These are phyloP conservation scores for Pterois miles DNA, from an alignment of 2,797 vertebrate genomes.

Conservation along the genomic window DNA sequence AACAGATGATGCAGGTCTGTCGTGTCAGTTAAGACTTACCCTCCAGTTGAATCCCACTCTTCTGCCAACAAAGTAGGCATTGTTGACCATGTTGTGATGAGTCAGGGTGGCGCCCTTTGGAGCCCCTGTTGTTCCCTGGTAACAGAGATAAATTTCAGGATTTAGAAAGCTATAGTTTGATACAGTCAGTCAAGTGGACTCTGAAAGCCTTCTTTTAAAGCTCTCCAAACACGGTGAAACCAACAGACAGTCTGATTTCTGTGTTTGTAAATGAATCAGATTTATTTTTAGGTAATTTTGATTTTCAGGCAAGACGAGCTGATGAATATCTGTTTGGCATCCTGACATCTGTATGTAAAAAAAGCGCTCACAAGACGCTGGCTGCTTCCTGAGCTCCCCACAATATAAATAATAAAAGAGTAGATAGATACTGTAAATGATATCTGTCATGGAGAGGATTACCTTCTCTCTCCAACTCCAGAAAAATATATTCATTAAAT, in stretches of 20 bases:
- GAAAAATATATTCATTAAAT: too few species aligned
- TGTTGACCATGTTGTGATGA: constrained; percentile 95
- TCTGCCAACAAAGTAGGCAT: constrained; percentile 81
- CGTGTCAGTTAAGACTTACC: constrained; percentile 71
- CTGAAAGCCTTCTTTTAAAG: neutral
- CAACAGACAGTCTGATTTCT: neutral
- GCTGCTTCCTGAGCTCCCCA: too few species aligned
- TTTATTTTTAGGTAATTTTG: too few species aligned
- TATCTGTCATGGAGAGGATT: too few species aligned
- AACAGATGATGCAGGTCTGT: neutral
- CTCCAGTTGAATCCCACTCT: constrained; percentile 78
- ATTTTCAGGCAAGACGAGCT: too few species aligned
- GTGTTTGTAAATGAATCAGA: too few species aligned
- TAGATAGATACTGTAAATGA: too few species aligned
- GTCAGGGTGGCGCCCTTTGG: constrained; percentile 96
- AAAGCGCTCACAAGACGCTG: too few species aligned
- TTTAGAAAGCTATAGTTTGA: neutral
- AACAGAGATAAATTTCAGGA: neutral
- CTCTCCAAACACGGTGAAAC: neutral
- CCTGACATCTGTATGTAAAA: too few species aligned
- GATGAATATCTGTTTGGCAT: too few species aligned
- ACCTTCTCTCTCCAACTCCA: too few species aligned
- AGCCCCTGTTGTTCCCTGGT: constrained; percentile 92
- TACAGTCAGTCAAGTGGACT: neutral
- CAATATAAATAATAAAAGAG: too few species aligned